phyloP scores from a whole-genome alignment of 2,888 invertebrate species.

The Athetis lepigone region DNA sequence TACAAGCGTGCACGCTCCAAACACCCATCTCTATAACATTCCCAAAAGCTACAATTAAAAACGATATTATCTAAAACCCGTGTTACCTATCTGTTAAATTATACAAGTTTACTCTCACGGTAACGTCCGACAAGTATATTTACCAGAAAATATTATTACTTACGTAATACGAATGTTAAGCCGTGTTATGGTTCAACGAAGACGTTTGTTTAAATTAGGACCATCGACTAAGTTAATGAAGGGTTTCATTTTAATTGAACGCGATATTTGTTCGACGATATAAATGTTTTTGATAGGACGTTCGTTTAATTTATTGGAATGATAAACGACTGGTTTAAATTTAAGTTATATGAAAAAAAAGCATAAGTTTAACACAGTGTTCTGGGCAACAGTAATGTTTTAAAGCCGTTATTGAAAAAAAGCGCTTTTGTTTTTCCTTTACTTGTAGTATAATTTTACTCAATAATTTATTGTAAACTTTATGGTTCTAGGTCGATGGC shows the following conservation, averaged over 20 bases:
- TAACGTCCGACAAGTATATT: conserved; percentile 54
- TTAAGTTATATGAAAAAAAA: too few species aligned
- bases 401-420: too few species aligned
- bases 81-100: conserved; percentile 68
- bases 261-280: conserved; percentile 19
- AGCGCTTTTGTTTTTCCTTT: too few species aligned
- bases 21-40: conserved; percentile 54
- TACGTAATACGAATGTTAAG: conserved; percentile 37
- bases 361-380: too few species aligned
- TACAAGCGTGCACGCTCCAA: background rate
- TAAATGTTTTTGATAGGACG: conserved; percentile 1
- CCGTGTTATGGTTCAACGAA: conserved; percentile 22
- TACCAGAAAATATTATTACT: conserved; percentile 49
- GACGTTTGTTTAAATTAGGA: conserved; percentile 46
- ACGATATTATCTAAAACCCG: conserved; percentile 65
- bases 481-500: too few species aligned
- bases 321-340: background rate
- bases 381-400: too few species aligned
- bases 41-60: conserved; percentile 63
- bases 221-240: conserved; percentile 22
- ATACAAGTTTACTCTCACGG: conserved; percentile 52
- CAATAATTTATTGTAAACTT: too few species aligned
- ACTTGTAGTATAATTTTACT: too few species aligned
- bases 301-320: conserved; percentile 1
- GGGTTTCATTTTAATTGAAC: conserved; percentile 34